phyloP scores from a whole-genome alignment of 1,140 invertebrate species.

The Leptopilina clavipes region DNA sequence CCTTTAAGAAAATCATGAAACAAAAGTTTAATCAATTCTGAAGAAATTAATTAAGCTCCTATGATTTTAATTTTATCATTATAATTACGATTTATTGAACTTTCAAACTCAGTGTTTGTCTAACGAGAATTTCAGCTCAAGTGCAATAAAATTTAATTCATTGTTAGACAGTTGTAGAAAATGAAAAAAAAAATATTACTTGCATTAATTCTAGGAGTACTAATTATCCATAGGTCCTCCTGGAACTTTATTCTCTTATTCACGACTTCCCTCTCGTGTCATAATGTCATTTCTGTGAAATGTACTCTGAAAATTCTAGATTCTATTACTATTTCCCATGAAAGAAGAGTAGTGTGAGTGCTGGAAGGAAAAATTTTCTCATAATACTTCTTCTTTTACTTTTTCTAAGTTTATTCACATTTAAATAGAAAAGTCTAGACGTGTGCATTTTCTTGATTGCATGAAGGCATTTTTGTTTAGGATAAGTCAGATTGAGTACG shows the following conservation, averaged over 20 bases:
- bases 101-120: too few relatives aligned
- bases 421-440: background rate
- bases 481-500: slow-evolving; percentile 6
- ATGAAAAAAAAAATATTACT: background rate
- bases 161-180: background rate
- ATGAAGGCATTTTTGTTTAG: background rate
- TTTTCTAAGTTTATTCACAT: background rate
- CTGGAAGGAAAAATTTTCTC: background rate
- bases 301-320: background rate
- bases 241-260: background rate
- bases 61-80: background rate
- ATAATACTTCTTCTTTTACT: background rate
- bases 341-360: background rate
- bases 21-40: too few relatives aligned
- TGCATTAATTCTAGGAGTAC: background rate
- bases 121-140: too few relatives aligned
- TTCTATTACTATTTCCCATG: background rate
- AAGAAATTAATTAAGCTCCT: too few relatives aligned
- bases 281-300: background rate
- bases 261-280: background rate
- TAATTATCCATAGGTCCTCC: background rate
- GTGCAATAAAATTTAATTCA: background rate
- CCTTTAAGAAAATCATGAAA: too few relatives aligned
- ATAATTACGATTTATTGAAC: too few relatives aligned
- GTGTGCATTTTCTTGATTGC: slow-evolving; percentile 12